Percentiles rank a stretch among this genome's conserved stretches.
phyloP scores from a whole-genome alignment of 2,113 vertebrate genomes.

The Agelaius phoeniceus region DNA sequence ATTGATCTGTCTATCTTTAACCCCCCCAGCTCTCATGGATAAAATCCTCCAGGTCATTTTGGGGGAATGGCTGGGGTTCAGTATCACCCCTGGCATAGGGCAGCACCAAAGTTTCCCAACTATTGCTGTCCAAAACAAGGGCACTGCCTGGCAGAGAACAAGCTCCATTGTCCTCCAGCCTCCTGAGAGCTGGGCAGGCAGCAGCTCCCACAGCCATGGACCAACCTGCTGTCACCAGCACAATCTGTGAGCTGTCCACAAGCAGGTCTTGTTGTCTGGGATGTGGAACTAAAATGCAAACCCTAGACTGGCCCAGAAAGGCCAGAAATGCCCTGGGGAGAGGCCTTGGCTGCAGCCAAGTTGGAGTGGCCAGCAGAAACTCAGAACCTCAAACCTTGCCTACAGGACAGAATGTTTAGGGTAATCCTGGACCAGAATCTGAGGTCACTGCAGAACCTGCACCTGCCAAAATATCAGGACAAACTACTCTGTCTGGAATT shows the following conservation, averaged over 20 bases:
- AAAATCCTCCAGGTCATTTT: accelerated
- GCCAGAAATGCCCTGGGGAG: neutral
- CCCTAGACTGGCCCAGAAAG: neutral
- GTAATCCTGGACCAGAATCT: neutral
- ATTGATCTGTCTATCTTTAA: neutral
- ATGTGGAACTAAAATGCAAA: neutral
- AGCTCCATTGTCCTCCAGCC: neutral
- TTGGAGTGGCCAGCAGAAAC: neutral
- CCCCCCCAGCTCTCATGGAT: neutral
- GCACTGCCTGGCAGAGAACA: neutral
- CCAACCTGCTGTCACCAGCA: neutral
- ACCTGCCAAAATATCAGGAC: neutral
- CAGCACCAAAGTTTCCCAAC: accelerated
- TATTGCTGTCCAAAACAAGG: neutral
- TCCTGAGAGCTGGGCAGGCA: neutral
- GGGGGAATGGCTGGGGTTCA: neutral
- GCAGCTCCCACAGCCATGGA: accelerated
- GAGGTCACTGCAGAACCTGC: neutral
- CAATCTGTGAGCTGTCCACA: neutral
- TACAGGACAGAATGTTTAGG: neutral
- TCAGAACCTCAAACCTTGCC: neutral
- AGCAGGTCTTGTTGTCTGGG: neutral
- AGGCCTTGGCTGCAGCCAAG: neutral
- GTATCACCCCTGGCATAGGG: accelerated
- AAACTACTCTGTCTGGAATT: neutral